Conservation (phyloP, 2,888 invertebrate species). For the Sialis lutaria region DNA sequence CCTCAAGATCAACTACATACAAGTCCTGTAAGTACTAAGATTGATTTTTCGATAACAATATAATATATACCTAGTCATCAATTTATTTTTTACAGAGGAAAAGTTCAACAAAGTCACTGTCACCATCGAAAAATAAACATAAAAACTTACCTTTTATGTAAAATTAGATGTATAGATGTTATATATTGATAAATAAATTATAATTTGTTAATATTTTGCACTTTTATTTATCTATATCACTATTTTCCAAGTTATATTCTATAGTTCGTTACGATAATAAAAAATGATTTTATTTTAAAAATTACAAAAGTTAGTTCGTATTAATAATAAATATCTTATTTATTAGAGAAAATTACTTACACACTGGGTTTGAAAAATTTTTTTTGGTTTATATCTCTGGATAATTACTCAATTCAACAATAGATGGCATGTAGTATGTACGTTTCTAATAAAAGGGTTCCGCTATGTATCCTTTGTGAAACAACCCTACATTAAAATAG, state of each 20-base stretch:
- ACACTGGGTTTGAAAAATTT: neutral
- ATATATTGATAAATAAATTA: neutral
- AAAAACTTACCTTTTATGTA: constrained; percentile 6
- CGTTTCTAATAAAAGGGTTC: neutral
- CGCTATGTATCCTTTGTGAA: too few species aligned
- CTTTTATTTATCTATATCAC: neutral
- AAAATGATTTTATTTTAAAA: neutral
- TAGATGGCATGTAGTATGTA: neutral
- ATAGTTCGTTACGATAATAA: neutral
- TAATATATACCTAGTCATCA: too few species aligned
- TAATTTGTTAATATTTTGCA: neutral
- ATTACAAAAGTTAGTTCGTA: neutral
- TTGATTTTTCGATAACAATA: neutral
- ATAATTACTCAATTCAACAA: neutral
- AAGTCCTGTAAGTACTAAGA: constrained; percentile 3
- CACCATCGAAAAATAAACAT: neutral
- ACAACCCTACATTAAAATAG: too few species aligned
- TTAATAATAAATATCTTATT: neutral
- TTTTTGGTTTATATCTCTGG: neutral
- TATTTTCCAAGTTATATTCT: neutral
- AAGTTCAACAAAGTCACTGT: constrained; percentile 4
- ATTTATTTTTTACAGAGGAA: constrained; percentile 5
- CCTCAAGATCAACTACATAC: constrained; percentile 1
- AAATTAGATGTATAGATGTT: neutral
- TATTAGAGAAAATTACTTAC: neutral